Evolutionary conservation across 1,140 invertebrate genomes (phyloP).

Genomic region (Ctenoplectra terminalis): DNA sequence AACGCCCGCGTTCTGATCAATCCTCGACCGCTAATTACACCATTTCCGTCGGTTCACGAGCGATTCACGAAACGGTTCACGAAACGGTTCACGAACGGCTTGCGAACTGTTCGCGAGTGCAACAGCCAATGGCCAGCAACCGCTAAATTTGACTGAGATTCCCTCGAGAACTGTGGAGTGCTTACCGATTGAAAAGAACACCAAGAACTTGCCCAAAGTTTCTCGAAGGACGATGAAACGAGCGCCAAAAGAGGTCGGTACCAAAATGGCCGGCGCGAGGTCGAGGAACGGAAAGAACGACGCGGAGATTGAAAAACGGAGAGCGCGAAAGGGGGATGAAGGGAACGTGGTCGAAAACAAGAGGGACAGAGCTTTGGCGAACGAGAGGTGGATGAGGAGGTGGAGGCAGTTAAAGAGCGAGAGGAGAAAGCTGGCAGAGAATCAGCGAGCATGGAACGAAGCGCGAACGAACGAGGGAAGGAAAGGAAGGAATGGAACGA

Average conservation of each 20-base stretch:
- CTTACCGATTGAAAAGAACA: neutral
- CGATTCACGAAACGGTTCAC: neutral
- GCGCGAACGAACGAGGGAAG: slow-evolving; percentile 28
- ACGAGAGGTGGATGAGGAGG: neutral
- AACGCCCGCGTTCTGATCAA: too few species aligned
- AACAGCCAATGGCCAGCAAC: neutral
- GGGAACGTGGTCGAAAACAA: slow-evolving; percentile 1
- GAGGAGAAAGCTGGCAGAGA: neutral
- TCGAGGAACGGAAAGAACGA: slow-evolving; percentile 32
- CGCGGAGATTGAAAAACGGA: slow-evolving; percentile 42
- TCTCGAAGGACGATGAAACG: neutral
- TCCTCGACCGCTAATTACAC: too few species aligned
- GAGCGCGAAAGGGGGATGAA: slow-evolving; percentile 1
- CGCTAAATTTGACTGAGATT: slow-evolving; percentile 1
- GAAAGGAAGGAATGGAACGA: slow-evolving; percentile 39
- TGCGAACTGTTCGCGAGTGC: too few species aligned
- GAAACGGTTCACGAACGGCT: slow-evolving; percentile 4
- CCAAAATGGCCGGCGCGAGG: slow-evolving; percentile 40
- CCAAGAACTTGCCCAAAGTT: neutral
- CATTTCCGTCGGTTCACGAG: too few species aligned
- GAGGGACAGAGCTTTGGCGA: neutral
- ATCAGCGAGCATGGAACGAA: neutral
- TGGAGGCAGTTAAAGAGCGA: slow-evolving; percentile 4
- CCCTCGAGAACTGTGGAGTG: neutral
- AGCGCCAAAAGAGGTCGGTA: neutral